Evolutionary conservation across 2,113 vertebrate genomes (phyloP).

Genomic region (Xenopus tropicalis): DNA sequence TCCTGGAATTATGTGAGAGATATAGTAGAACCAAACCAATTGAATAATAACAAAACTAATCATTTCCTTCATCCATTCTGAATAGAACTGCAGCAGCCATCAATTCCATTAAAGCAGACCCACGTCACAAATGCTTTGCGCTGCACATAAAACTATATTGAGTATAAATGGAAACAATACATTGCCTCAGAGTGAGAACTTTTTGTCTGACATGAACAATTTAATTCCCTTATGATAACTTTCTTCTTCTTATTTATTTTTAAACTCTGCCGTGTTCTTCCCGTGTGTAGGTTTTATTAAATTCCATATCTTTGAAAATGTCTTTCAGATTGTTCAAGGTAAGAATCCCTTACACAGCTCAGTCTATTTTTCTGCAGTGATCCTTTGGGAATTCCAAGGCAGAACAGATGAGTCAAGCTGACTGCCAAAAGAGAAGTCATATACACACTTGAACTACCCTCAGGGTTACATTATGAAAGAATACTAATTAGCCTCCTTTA

Average conservation of each 20-base stretch:
- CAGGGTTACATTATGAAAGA: constrained; percentile 2
- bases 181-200: no score
- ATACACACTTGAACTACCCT: constrained; percentile 5
- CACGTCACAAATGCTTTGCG: no score
- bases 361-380: constrained; percentile 19
- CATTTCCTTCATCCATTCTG: no score
- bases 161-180: no score
- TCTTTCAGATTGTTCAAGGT: constrained; percentile 20
- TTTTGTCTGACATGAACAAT: no score
- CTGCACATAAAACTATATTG: no score
- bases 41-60: no score
- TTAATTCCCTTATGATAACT: not conserved
- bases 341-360: not conserved
- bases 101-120: no score
- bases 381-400: constrained; percentile 11
- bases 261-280: not conserved
- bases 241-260: not conserved
- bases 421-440: constrained; percentile 9
- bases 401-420: constrained; percentile 24
- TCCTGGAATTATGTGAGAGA: no score
- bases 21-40: no score
- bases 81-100: no score
- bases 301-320: not conserved
- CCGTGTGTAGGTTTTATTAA: constrained; percentile 1
- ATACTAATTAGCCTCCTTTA: constrained; percentile 22